Conservation (phyloP, 2,797 vertebrate genomes). For the Malurus leucopterus region DNA sequence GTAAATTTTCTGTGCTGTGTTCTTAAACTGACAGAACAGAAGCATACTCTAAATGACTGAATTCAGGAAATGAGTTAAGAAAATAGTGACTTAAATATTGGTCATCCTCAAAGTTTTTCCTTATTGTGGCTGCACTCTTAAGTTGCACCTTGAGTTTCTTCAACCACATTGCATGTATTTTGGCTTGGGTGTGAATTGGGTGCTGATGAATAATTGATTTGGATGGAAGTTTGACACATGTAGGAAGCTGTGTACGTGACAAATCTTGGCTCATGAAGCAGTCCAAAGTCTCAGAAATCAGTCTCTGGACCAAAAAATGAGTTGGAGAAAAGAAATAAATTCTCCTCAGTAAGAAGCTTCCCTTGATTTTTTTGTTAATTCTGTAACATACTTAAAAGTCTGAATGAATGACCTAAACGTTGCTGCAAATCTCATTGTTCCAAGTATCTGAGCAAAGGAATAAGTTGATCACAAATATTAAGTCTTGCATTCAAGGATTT, state of each 20-base stretch:
- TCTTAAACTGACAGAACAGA: not conserved
- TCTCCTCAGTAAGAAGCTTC: not conserved
- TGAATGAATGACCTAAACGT: not conserved
- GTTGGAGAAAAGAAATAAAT: not conserved
- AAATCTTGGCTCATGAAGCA: not conserved
- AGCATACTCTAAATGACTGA: not conserved
- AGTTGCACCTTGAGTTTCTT: not conserved
- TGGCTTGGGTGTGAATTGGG: not conserved
- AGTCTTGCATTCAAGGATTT: not conserved
- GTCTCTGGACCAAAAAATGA: not conserved
- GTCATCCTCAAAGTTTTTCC: not conserved
- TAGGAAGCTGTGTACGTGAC: not conserved
- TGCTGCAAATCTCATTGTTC: not conserved
- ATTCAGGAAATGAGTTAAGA: not conserved
- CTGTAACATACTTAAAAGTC: not conserved
- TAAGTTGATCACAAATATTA: not conserved
- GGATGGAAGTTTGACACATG: not conserved
- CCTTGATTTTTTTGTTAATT: not conserved
- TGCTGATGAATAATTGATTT: not conserved
- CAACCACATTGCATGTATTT: not conserved
- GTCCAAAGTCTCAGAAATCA: not conserved
- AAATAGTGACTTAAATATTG: not conserved
- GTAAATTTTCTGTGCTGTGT: not conserved
- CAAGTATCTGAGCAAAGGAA: not conserved
- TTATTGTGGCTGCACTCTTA: not conserved